phyloP scores from a whole-genome alignment of 1,140 invertebrate genomes.

The Drosophila fuyamai region DNA sequence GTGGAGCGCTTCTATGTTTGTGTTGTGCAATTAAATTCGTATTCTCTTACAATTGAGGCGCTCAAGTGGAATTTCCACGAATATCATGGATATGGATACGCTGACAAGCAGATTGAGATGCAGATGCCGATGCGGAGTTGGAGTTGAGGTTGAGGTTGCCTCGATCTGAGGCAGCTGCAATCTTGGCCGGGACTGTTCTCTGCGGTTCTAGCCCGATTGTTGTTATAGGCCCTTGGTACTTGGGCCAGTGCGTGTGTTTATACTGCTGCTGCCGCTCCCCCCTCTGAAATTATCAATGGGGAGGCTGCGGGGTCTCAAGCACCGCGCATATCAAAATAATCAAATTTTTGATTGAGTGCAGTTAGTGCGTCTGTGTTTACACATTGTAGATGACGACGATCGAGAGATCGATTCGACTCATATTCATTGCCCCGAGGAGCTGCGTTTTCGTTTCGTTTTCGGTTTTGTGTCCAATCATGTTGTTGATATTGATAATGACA shows the following conservation, averaged over 20 bases:
- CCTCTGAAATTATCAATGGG: slow-evolving; percentile 63
- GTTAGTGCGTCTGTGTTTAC: slow-evolving; percentile 81
- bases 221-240: slow-evolving; percentile 67
- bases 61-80: slow-evolving; percentile 79
- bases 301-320: slow-evolving; percentile 60
- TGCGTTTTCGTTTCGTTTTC: slow-evolving; percentile 50
- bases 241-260: slow-evolving; percentile 49
- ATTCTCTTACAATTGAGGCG: slow-evolving; percentile 79
- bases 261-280: slow-evolving; percentile 32
- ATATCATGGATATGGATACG: slow-evolving; percentile 79
- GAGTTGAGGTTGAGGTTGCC: slow-evolving; percentile 4
- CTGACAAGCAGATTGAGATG: slow-evolving; percentile 81
- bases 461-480: slow-evolving; percentile 78
- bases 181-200: slow-evolving; percentile 22
- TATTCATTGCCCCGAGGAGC: slow-evolving; percentile 38
- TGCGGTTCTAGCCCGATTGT: slow-evolving; percentile 43
- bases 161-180: slow-evolving; percentile 34
- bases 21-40: slow-evolving; percentile 82
- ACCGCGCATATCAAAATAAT: slow-evolving; percentile 80
- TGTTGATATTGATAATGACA: slow-evolving; percentile 84
- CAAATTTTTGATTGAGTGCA: slow-evolving; percentile 83
- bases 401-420: slow-evolving; percentile 28
- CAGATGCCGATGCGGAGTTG: slow-evolving; percentile 56
- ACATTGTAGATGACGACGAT: slow-evolving; percentile 29
- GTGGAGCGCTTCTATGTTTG: slow-evolving; percentile 50